Percentiles rank a stretch among this genome's conserved stretches.
Conservation (phyloP, 1,140 invertebrate genomes). For the Lepidurus arcticus region DNA sequence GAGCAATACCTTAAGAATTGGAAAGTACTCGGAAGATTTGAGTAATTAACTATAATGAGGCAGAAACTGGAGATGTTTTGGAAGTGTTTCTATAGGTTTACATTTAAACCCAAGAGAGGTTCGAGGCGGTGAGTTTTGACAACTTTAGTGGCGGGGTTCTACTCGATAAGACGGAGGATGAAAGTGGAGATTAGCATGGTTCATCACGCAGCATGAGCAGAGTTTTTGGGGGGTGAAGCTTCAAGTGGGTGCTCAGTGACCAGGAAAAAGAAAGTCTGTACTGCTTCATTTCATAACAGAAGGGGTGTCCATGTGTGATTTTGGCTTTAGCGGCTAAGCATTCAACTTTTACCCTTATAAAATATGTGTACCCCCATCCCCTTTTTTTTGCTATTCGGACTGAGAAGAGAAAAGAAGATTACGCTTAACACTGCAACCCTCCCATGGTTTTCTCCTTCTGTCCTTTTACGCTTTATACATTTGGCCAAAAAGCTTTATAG, state of each 20-base stretch:
- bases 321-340: neutral
- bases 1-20: too few relatives aligned
- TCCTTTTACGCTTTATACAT: constrained; percentile 16
- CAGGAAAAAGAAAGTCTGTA: constrained; percentile 4
- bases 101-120: neutral
- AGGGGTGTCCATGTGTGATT: constrained; percentile 17
- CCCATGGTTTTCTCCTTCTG: constrained; percentile 12
- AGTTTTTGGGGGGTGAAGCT: neutral
- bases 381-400: neutral
- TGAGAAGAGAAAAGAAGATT: neutral
- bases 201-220: constrained; percentile 1
- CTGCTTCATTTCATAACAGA: constrained; percentile 14
- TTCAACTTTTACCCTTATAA: neutral
- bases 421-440: neutral
- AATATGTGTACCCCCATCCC: neutral
- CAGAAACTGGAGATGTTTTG: neutral
- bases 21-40: too few relatives aligned
- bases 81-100: too few relatives aligned
- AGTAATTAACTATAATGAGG: too few relatives aligned
- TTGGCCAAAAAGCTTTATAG: neutral
- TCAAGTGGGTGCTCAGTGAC: constrained; percentile 13
- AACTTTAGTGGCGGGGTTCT: neutral
- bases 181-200: constrained; percentile 4
- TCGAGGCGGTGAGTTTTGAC: neutral
- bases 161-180: neutral